phyloP scores from a whole-genome alignment of 2,113 vertebrate species.

The Nothoprocta perdicaria region DNA sequence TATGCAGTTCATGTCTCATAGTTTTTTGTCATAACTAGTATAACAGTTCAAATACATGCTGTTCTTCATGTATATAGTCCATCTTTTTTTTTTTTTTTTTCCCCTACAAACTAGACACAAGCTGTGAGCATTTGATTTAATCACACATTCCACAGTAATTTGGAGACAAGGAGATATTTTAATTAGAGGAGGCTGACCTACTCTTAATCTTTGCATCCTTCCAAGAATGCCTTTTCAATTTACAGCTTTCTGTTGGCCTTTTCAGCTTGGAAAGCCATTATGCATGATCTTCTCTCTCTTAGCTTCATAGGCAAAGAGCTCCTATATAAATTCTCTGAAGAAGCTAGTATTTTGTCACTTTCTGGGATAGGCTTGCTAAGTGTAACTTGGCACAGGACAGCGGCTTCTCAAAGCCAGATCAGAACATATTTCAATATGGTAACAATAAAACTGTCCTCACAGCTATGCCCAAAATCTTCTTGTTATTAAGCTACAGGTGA shows the following conservation, averaged over 20 bases:
- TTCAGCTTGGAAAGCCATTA: slow-evolving; percentile 51
- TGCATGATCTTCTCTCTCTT: slow-evolving; percentile 52
- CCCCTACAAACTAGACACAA: not conserved
- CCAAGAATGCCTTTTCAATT: slow-evolving; percentile 71
- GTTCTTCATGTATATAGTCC: not conserved
- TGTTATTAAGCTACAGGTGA: not conserved
- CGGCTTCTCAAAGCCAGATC: not conserved
- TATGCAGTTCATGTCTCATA: not conserved
- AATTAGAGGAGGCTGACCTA: slow-evolving; percentile 52
- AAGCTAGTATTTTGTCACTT: slow-evolving; percentile 24
- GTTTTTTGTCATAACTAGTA: not conserved
- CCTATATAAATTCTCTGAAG: slow-evolving; percentile 21
- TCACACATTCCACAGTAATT: not conserved
- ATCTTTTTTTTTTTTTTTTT: not conserved
- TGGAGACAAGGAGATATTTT: slow-evolving; percentile 42
- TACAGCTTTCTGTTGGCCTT: slow-evolving; percentile 71
- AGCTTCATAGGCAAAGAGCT: slow-evolving; percentile 30
- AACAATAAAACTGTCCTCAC: not conserved
- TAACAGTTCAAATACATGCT: not conserved
- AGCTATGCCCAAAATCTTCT: not conserved
- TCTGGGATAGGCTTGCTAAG: not conserved
- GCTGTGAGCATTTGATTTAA: not conserved
- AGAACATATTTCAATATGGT: not conserved
- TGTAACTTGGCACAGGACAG: not conserved
- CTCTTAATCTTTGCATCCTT: slow-evolving; percentile 44